Conservation (phyloP, 64 coral and sea anemone species). For the Actinia tenebrosa region DNA sequence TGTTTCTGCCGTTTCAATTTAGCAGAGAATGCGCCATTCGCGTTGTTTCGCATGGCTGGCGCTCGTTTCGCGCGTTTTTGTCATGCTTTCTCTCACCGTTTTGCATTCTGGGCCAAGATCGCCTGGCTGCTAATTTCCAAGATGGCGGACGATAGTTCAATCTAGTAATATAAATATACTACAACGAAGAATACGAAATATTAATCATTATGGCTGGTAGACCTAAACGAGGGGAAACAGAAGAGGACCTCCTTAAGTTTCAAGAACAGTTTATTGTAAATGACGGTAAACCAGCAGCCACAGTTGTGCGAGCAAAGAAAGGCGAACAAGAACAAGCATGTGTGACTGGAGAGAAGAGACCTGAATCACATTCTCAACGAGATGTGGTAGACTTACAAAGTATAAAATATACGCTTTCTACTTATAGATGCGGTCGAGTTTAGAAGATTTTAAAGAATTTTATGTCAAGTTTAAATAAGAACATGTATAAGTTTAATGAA, state of each 20-base stretch:
- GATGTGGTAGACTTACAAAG: conserved; percentile 32
- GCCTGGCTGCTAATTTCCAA: conserved; percentile 15
- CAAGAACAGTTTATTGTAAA: conserved; percentile 44
- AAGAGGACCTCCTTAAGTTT: conserved; percentile 55
- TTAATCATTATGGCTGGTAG: conserved; percentile 29
- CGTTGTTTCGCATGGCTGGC: too few relatives aligned
- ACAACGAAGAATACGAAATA: neutral
- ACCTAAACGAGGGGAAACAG: conserved; percentile 55
- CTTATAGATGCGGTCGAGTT: neutral
- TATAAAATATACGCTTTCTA: neutral
- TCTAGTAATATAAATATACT: neutral
- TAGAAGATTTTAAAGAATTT: too few relatives aligned
- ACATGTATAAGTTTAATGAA: too few relatives aligned
- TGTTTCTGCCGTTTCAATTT: too few relatives aligned
- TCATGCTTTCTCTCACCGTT: neutral
- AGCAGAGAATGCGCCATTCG: too few relatives aligned
- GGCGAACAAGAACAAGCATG: conserved; percentile 6
- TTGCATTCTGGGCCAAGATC: neutral
- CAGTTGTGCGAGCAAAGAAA: conserved; percentile 21
- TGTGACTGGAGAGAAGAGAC: neutral
- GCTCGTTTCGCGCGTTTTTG: too few relatives aligned
- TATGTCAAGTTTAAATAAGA: too few relatives aligned
- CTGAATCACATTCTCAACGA: neutral
- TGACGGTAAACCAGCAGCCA: conserved; percentile 29
- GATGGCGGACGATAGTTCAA: conserved; percentile 40